Evolutionary conservation across 2,888 invertebrate species (phyloP).

Genomic region (Hipparchia sbordonii): DNA sequence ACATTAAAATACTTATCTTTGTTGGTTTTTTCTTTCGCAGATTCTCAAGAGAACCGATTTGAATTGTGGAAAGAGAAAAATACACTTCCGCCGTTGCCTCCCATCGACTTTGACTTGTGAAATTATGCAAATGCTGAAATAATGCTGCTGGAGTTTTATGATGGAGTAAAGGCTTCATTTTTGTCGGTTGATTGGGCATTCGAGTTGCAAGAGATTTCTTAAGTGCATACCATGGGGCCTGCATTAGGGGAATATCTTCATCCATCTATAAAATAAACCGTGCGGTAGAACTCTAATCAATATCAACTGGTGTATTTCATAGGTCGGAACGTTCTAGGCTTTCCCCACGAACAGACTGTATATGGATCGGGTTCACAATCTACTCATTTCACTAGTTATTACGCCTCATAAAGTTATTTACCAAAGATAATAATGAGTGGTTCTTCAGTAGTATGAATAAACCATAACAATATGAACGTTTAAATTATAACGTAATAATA

Average conservation of each 20-base stretch:
- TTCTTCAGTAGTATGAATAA: background rate
- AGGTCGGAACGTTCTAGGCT: no score
- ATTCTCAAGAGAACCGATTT: conserved; percentile 61
- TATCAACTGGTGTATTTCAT: background rate
- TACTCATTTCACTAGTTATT: no score
- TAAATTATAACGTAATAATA: no score
- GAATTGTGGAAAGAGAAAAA: conserved; percentile 54
- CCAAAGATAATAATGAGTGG: background rate
- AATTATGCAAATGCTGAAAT: conserved; percentile 24
- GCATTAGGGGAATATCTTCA: background rate
- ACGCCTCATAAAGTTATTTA: no score
- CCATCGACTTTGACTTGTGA: conserved; percentile 57
- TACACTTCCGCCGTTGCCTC: conserved; percentile 57
- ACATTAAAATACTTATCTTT: conserved; percentile 40
- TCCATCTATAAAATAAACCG: background rate
- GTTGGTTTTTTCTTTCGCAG: conserved; percentile 46
- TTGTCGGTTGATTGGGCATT: background rate
- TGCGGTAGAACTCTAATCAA: background rate
- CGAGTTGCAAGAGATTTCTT: background rate
- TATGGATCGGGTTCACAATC: no score
- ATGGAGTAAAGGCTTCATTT: background rate
- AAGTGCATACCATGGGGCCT: background rate
- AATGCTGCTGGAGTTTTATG: conserved; percentile 6
- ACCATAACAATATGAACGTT: no score
- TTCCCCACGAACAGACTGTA: no score